Percentiles rank a stretch among this genome's conserved stretches.
Evolutionary conservation across 1,140 invertebrate genomes (phyloP).

Genomic region (Pteromalus puparum): DNA sequence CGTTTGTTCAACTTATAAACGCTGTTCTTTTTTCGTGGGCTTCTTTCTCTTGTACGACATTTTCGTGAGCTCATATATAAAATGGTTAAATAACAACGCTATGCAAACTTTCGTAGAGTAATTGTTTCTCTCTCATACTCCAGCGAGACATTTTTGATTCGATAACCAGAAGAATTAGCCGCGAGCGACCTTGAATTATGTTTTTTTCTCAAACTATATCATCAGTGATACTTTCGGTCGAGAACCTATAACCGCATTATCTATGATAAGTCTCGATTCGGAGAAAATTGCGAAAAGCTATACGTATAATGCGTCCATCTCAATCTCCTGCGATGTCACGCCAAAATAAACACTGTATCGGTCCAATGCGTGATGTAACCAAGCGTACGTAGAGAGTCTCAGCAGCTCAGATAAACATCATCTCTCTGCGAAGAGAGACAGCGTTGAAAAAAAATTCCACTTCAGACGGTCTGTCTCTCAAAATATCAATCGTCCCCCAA

Average conservation of each 20-base stretch:
- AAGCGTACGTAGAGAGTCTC: background rate
- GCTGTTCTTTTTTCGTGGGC: background rate
- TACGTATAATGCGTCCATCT: no score
- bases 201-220: no score
- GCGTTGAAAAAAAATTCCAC: background rate
- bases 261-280: no score
- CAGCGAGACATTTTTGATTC: background rate
- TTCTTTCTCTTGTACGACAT: background rate
- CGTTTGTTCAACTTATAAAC: conserved; percentile 19
- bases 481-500: background rate
- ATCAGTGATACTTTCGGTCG: no score
- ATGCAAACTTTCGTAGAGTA: background rate
- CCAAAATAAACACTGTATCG: background rate
- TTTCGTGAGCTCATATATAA: background rate
- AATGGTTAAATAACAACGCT: background rate
- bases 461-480: background rate
- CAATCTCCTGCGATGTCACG: no score
- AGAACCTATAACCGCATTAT: no score
- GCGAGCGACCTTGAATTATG: background rate
- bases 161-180: background rate
- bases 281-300: no score
- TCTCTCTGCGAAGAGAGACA: background rate
- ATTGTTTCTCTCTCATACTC: background rate
- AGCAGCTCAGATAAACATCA: background rate
- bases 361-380: background rate